These are phyloP conservation scores for Neuroterus valhalla DNA, from an alignment of 1,140 invertebrate genomes.

Conservation along the genomic window DNA sequence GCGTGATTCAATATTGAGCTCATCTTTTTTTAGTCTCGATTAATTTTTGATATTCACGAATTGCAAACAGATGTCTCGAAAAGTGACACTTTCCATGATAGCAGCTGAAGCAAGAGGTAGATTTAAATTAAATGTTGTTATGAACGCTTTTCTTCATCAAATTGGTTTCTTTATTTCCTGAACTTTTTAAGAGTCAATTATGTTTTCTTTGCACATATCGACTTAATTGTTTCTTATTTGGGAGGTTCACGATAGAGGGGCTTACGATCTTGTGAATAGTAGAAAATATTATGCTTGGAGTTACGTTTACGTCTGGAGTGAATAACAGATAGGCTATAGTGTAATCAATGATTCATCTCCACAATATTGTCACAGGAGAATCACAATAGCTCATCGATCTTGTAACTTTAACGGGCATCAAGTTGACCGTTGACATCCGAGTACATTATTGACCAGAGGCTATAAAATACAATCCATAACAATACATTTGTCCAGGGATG, in stretches of 20 bases:
- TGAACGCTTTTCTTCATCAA: neutral
- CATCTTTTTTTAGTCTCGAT: slow-evolving; percentile 30
- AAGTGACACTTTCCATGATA: slow-evolving; percentile 8
- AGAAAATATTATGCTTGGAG: neutral
- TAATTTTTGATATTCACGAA: slow-evolving; percentile 19
- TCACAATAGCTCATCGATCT: slow-evolving; percentile 13
- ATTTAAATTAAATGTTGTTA: neutral
- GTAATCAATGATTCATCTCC: slow-evolving; percentile 15
- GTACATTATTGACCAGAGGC: too few species aligned
- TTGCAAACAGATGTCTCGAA: slow-evolving; percentile 2
- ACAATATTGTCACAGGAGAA: slow-evolving; percentile 9
- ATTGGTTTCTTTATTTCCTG: neutral
- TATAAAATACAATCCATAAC: too few species aligned
- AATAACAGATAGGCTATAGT: slow-evolving; percentile 2
- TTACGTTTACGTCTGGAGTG: neutral
- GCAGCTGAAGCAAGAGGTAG: neutral
- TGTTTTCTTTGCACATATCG: too few species aligned
- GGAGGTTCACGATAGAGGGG: too few species aligned
- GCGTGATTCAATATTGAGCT: slow-evolving; percentile 30
- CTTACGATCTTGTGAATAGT: neutral
- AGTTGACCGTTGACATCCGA: neutral
- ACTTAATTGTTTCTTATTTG: too few species aligned
- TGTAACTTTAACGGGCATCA: neutral
- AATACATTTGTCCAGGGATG: too few species aligned
- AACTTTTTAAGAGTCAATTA: neutral